phyloP scores from a whole-genome alignment of 2,888 invertebrate genomes.

The Leptarthrus brevirostris region DNA sequence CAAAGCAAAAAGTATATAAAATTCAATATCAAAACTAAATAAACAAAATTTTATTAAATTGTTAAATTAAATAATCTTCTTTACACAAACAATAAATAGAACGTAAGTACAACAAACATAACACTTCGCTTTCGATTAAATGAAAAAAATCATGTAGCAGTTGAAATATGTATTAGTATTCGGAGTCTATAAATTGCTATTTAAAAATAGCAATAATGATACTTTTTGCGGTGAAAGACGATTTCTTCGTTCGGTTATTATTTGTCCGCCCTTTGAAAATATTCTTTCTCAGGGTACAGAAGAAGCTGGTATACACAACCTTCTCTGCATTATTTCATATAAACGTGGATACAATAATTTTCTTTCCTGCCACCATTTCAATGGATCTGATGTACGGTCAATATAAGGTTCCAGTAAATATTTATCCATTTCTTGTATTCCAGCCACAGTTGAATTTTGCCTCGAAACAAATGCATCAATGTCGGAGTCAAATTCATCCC shows the following conservation, averaged over 20 bases:
- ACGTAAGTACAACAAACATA: too few species aligned
- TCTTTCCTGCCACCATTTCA: background rate
- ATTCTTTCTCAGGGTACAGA: constrained; percentile 27
- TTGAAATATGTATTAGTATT: too few species aligned
- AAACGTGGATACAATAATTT: background rate
- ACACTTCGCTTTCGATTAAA: too few species aligned
- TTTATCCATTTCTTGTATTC: background rate
- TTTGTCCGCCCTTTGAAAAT: background rate
- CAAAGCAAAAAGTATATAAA: too few species aligned
- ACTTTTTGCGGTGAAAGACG: background rate
- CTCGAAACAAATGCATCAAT: background rate
- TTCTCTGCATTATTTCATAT: background rate
- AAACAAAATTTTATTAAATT: too few species aligned
- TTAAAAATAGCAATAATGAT: background rate
- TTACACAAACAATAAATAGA: too few species aligned
- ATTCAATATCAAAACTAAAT: too few species aligned
- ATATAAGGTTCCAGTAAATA: background rate
- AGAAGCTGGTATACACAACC: background rate
- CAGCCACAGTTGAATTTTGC: background rate
- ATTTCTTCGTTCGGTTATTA: background rate
- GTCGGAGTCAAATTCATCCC: too few species aligned
- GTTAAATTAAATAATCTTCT: too few species aligned
- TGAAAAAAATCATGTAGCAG: too few species aligned
- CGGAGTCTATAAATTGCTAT: too few species aligned
- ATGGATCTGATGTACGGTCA: background rate